These are phyloP conservation scores for Stenolophus ochropezus DNA, from an alignment of 2,888 invertebrate genomes.

Conservation along the genomic window DNA sequence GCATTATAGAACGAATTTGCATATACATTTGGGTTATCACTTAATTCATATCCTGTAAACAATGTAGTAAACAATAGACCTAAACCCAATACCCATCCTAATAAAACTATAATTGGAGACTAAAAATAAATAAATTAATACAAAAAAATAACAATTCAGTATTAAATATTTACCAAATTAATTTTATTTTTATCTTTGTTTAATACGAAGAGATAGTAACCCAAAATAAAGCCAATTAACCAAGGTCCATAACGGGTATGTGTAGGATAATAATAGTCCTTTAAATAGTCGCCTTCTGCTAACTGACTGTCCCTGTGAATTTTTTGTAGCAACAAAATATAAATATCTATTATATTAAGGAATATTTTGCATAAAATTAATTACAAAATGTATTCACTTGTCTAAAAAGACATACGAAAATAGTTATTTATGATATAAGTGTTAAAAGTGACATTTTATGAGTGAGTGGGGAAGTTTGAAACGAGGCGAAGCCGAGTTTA, in stretches of 20 bases:
- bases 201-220: constrained; percentile 64
- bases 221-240: constrained; percentile 67
- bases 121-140: neutral
- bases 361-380: no score
- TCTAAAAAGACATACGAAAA: no score
- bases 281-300: neutral
- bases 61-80: neutral
- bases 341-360: no score
- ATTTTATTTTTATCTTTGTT: neutral
- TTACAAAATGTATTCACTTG: no score
- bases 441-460: no score
- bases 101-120: neutral
- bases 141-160: no score
- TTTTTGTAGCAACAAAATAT: no score
- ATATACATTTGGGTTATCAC: neutral
- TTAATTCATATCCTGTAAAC: constrained; percentile 12
- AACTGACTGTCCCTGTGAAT: no score
- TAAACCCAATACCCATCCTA: constrained; percentile 2
- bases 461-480: no score
- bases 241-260: constrained; percentile 67
- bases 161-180: neutral
- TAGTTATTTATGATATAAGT: no score
- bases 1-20: constrained; percentile 18
- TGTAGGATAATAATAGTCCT: constrained; percentile 66
- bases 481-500: no score